phyloP scores from a whole-genome alignment of 2,888 invertebrate species.

The Caenorhabditis becei region DNA sequence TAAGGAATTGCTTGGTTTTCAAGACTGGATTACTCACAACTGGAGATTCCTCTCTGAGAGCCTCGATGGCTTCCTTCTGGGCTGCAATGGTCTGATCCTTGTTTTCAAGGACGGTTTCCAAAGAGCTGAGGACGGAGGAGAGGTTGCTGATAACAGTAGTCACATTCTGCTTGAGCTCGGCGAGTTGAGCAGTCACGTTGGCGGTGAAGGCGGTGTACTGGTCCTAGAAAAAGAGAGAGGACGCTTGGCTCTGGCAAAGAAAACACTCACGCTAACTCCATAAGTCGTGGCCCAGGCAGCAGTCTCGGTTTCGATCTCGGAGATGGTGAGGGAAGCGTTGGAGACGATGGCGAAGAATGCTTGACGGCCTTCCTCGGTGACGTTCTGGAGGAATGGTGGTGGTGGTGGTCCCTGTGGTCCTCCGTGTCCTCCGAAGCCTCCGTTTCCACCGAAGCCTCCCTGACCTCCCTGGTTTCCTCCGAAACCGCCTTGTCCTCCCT shows the following conservation, averaged over 20 bases:
- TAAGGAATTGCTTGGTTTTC: background rate
- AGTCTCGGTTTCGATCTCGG: slow-evolving; percentile 42
- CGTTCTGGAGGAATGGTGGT: slow-evolving; percentile 63
- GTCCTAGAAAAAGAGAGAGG: slow-evolving; percentile 27
- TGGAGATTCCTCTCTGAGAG: slow-evolving; percentile 30
- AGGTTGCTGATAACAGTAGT: slow-evolving; percentile 56
- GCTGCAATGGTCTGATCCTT: slow-evolving; percentile 49
- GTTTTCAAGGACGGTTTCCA: slow-evolving; percentile 55
- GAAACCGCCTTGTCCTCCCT: background rate
- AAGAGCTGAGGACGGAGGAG: slow-evolving; percentile 37
- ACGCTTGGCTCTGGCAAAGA: too few species aligned
- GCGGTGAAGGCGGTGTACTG: slow-evolving; percentile 50
- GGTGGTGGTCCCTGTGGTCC: slow-evolving; percentile 45
- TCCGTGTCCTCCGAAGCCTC: slow-evolving; percentile 41
- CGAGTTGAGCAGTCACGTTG: slow-evolving; percentile 44
- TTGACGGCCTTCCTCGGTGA: slow-evolving; percentile 47
- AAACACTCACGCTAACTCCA: slow-evolving; percentile 55
- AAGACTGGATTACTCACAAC: slow-evolving; percentile 11
- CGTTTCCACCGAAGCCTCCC: slow-evolving; percentile 35
- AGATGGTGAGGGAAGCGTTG: slow-evolving; percentile 56
- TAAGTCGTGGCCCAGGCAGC: slow-evolving; percentile 60
- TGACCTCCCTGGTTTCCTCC: slow-evolving; percentile 17
- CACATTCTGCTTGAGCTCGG: slow-evolving; percentile 56
- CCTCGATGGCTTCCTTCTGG: slow-evolving; percentile 39
- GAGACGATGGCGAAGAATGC: slow-evolving; percentile 58